These are phyloP conservation scores for Orthosia incerta DNA, from an alignment of 2,888 invertebrate species.

Conservation along the genomic window DNA sequence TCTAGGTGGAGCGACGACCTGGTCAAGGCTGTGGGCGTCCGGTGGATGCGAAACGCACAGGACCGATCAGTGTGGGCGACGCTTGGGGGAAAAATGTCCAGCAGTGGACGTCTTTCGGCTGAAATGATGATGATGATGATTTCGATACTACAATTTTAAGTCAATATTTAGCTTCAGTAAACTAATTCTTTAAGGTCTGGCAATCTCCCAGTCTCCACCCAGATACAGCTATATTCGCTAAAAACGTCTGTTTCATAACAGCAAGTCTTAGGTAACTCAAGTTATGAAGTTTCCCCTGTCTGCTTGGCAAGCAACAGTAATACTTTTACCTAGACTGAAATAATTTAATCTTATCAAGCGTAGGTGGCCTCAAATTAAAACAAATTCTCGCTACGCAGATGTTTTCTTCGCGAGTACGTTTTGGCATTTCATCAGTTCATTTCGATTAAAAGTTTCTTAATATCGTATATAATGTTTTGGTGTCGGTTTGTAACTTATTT, in stretches of 20 bases:
- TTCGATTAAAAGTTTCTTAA: constrained; percentile 82
- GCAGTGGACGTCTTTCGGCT: too few species aligned
- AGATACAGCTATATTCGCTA: constrained; percentile 1
- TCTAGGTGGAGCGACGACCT: too few species aligned
- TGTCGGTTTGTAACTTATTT: constrained; percentile 64
- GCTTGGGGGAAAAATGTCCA: too few species aligned
- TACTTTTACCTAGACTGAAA: constrained; percentile 47
- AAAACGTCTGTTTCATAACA: constrained; percentile 38
- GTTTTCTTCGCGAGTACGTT: constrained; percentile 63
- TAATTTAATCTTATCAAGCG: constrained; percentile 60
- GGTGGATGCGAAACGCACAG: too few species aligned
- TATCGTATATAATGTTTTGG: constrained; percentile 61
- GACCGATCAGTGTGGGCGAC: too few species aligned
- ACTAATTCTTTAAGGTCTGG: background rate
- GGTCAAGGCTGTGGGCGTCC: too few species aligned
- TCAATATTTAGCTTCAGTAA: too few species aligned
- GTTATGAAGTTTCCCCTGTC: constrained; percentile 36
- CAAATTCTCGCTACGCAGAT: constrained; percentile 65
- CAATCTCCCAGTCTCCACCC: background rate
- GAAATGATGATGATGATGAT: too few species aligned
- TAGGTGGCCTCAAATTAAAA: constrained; percentile 50
- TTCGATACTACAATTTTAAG: too few species aligned
- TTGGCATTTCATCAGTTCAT: constrained; percentile 71
- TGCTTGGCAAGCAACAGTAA: constrained; percentile 52
- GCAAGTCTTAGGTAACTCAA: constrained; percentile 10